Evolutionary conservation across 2,797 vertebrate species (phyloP), one percentile per base, ranked within the genome.

Genomic region (Sebastes baramenuke): DNA sequence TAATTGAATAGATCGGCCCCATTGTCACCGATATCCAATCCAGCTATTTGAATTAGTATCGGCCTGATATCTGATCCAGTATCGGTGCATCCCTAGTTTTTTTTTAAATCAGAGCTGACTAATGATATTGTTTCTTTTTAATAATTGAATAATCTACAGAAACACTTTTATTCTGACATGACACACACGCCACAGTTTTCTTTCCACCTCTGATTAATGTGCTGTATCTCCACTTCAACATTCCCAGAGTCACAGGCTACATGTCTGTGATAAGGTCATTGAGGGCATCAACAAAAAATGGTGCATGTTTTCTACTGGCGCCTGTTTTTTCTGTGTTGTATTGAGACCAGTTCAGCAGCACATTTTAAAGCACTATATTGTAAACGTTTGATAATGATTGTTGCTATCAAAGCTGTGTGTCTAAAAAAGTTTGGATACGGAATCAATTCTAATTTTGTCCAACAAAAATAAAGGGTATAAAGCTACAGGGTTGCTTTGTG

Each of bases 331-430:
- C 16, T 77, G 77, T 84, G 68, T 24, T 74, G 75, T 69, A 30
- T 75, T 72, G 52, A 83, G 36, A 78, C 18, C 67, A 75, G 73
- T 49, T 46, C 55, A 73, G 74, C 34, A 52, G 24, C 52, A 76
- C 75, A 75, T 62, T 62, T 84, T 67, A 79, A 90, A 91, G 85
- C 88, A 87, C 87, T 89, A 79, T 73, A 14, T 88, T 88, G 72
- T 79, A 60, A 80, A 75, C 20, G 7, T 83, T 67, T 75, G 58
- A 77, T 38, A 18, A 27, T 29, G 46, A 71, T 36, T 64, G 80
- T 82, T 73, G 46, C 56, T 49, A 42, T 67, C 67, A 77, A 67
- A 79, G n/a, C 59, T 80, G 62, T 77, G 70, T 68, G 18, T 84
- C 25, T 61, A 16, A 52, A 20, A 64, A 59, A 11, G 25, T 79